Conservation (phyloP, 2,888 invertebrate species). For the Pediacus dermestoides region DNA sequence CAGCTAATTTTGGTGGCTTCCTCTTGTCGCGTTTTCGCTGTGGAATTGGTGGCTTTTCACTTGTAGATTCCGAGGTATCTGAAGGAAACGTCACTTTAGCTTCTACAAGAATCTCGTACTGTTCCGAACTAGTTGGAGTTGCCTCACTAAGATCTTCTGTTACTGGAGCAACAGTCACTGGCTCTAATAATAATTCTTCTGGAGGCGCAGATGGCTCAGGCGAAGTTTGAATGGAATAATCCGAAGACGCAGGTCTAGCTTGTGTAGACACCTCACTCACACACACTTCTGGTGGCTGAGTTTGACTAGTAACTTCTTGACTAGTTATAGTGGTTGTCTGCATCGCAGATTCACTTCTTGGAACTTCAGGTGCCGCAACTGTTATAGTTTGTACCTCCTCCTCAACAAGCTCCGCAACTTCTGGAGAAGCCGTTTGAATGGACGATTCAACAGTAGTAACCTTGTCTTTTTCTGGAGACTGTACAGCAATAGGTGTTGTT, state of each 20-base stretch:
- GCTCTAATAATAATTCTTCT: conserved; percentile 18
- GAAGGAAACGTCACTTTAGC: conserved; percentile 57
- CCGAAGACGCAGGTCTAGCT: conserved; percentile 31
- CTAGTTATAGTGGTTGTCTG: conserved; percentile 40
- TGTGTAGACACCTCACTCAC: conserved; percentile 37
- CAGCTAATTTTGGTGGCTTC: background rate
- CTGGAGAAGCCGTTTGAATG: conserved; percentile 49
- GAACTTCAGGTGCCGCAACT: conserved; percentile 32
- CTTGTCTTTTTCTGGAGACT: conserved; percentile 31
- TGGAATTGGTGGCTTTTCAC: conserved; percentile 12
- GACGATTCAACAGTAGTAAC: conserved; percentile 45
- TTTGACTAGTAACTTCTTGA: conserved; percentile 46
- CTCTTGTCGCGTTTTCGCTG: background rate
- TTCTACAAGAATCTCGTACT: conserved; percentile 59
- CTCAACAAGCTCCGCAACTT: conserved; percentile 37
- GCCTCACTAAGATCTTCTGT: conserved; percentile 21
- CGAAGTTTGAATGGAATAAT: conserved; percentile 56
- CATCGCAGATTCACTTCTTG: conserved; percentile 42
- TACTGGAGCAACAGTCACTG: conserved; percentile 22
- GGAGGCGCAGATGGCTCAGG: conserved; percentile 44
- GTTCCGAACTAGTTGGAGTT: conserved; percentile 33
- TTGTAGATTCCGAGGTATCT: conserved; percentile 26
- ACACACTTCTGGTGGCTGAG: conserved; percentile 46
- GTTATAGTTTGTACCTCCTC: conserved; percentile 42
- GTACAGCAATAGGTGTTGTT: conserved; percentile 43